Evolutionary conservation across 2,797 vertebrate species (phyloP), one percentile per base, ranked within the genome.

Genomic region (Poecilia gillii): DNA sequence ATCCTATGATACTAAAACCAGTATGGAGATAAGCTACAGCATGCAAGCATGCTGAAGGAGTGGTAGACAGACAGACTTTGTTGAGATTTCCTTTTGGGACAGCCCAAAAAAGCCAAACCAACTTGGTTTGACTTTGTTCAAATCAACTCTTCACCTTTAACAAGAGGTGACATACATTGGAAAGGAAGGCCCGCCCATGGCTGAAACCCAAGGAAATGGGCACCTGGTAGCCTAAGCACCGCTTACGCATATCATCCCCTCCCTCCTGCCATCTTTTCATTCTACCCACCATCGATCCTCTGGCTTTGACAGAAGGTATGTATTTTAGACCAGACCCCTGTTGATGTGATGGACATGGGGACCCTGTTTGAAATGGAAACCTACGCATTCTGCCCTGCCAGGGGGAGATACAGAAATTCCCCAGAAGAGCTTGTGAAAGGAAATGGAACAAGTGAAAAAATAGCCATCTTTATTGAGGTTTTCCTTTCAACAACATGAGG

Each of bases 281-380:
- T 91, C 91, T 80, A 84, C 87, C 85, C 80, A 86, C 74, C 74
- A 84, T 84, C 81, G 73, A 86, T 82, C 81, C 79, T 59, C 8
- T 33, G 82, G 86, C 89, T 87, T 82, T 91, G 91, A 93, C 92
- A 93, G 90, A 92, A 94, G 93, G 91, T 93, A 94, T 94, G 91
- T 94, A 95, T 94, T 96, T 95, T 93, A 90, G 94, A 92, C 93
- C 90, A 93, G 91, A 94, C 94, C 92, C 95, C 94, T 85, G 90
- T 91, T 92, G 93, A 91, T 93, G 91, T 94, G 93, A 94, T 91
- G 92, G 94, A 95, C 91, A 93, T 73, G 91, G 86, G 92, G 87
- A 87, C 88, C 81, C 83, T 85, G 93, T 95, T 96, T 95, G 91
- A 95, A 96, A 96, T 95, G 95, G 94, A 96, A 95, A 96, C 94